These are phyloP conservation scores for Adrianichthys oophorus DNA, from an alignment of 2,797 vertebrate species.

Conservation along the genomic window DNA sequence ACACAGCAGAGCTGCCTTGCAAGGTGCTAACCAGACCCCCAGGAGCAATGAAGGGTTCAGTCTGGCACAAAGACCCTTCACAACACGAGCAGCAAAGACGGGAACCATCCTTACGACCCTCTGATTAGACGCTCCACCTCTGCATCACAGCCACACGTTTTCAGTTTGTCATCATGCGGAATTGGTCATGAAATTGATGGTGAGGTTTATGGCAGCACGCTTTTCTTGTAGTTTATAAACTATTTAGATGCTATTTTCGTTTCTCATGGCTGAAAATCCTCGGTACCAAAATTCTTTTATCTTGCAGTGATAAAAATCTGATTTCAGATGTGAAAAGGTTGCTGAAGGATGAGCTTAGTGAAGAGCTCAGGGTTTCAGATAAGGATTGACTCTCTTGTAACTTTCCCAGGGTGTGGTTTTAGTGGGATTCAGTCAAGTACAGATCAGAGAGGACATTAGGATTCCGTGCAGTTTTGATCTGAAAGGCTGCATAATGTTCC, in stretches of 20 bases:
- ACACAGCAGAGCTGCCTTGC: too few species aligned
- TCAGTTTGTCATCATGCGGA: background rate
- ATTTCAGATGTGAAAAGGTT: constrained; percentile 26
- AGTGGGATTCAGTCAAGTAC: constrained; percentile 33
- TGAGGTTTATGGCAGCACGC: background rate
- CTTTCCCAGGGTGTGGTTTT: constrained; percentile 34
- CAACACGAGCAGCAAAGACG: too few species aligned
- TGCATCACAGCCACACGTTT: background rate
- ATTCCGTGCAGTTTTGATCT: constrained; percentile 47
- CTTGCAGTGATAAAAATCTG: constrained; percentile 14
- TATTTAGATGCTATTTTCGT: background rate
- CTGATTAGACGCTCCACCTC: too few species aligned
- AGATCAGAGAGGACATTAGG: constrained; percentile 56
- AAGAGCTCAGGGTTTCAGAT: constrained; percentile 22
- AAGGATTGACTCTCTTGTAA: constrained; percentile 42
- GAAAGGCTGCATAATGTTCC: constrained; percentile 32
- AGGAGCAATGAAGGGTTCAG: too few species aligned
- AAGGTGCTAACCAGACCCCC: too few species aligned
- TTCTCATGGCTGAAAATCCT: constrained; percentile 2
- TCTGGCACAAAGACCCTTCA: too few species aligned
- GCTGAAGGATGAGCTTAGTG: constrained; percentile 15
- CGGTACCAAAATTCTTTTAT: background rate
- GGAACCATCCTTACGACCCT: background rate
- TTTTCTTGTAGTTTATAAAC: background rate
- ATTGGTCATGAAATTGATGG: background rate